Conservation (phyloP, 1,140 invertebrate species). For the Diorhabda carinulata region DNA sequence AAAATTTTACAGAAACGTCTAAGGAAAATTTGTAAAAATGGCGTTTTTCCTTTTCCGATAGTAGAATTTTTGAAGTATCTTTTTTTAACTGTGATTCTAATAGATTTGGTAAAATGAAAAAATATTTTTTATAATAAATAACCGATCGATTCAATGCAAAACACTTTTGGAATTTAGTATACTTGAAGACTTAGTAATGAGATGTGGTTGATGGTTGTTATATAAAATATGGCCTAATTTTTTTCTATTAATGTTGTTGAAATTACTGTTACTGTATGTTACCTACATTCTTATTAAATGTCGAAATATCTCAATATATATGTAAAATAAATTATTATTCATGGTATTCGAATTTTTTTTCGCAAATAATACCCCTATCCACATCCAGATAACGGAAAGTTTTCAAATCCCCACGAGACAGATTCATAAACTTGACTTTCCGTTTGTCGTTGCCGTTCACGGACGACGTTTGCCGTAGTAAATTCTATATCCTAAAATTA, state of each 20-base stretch:
- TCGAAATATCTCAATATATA: not conserved
- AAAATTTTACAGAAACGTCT: no score
- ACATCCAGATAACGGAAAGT: no score
- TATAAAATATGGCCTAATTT: not conserved
- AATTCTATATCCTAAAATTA: no score
- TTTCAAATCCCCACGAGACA: no score
- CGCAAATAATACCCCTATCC: not conserved
- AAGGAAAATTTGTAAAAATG: no score
- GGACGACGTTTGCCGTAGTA: no score
- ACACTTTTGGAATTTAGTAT: not conserved
- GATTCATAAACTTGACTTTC: no score
- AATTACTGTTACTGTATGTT: conserved; percentile 2
- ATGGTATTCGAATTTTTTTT: not conserved
- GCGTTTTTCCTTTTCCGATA: no score
- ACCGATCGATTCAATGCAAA: not conserved
- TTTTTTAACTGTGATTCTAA: not conserved
- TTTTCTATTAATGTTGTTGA: conserved; percentile 3
- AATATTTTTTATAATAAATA: not conserved
- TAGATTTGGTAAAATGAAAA: not conserved
- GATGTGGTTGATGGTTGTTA: conserved; percentile 2
- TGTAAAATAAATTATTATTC: not conserved
- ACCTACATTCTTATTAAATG: conserved; percentile 1
- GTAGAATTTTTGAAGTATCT: not conserved
- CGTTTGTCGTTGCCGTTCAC: no score
- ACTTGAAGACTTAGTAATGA: not conserved